Conservation (phyloP, 2,113 vertebrate species). For the Corapipo altera region DNA sequence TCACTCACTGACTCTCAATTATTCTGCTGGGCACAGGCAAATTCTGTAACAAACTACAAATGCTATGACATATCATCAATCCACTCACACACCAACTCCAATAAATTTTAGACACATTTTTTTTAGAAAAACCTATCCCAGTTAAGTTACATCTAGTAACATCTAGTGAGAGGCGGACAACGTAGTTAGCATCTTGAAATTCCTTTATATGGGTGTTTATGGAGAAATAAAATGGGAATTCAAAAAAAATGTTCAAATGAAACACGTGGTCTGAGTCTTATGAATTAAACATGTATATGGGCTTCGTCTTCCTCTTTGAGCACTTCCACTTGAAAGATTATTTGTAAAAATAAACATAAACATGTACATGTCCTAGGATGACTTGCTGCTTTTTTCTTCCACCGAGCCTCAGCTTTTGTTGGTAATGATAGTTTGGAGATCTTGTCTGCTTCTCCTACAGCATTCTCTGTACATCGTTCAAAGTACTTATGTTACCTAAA, state of each 20-base stretch:
- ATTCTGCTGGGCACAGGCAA: background rate
- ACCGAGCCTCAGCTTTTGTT: background rate
- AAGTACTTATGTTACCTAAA: background rate
- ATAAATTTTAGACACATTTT: background rate
- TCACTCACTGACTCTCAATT: background rate
- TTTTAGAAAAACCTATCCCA: background rate
- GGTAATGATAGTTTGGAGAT: background rate
- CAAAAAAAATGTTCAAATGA: background rate
- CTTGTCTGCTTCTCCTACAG: background rate
- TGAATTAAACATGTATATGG: background rate
- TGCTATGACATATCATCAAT: background rate
- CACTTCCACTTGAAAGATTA: background rate
- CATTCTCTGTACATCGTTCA: background rate
- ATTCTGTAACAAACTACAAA: background rate
- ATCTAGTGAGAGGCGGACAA: background rate
- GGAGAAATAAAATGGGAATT: background rate
- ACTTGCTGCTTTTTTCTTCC: background rate
- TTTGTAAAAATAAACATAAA: background rate
- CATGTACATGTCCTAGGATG: background rate
- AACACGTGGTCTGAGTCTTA: background rate
- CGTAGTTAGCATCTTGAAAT: background rate
- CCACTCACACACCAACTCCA: accelerated
- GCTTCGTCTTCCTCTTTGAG: background rate
- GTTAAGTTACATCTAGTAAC: background rate
- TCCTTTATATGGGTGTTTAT: background rate